Evolutionary conservation across 2,888 invertebrate genomes (phyloP).

Genomic region (Neoscelio sp.): DNA sequence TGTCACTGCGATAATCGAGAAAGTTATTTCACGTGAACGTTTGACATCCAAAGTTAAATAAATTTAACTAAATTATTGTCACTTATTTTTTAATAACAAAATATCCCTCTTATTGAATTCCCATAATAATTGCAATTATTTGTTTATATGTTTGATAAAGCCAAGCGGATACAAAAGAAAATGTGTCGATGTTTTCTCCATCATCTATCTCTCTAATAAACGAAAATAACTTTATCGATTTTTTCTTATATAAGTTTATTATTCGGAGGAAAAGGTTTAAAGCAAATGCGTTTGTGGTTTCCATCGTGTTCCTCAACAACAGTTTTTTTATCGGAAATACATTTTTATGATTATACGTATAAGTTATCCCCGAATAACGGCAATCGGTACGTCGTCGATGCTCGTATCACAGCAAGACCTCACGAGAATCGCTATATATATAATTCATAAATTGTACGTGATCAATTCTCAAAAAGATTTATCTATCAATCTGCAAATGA

Average conservation of each 20-base stretch:
- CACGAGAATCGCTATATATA: constrained; percentile 8
- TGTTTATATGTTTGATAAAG: constrained; percentile 5
- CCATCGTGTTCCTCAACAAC: constrained; percentile 12
- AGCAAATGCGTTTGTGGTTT: constrained; percentile 7
- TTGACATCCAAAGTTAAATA: too few relatives aligned
- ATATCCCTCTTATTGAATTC: too few relatives aligned
- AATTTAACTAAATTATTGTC: too few relatives aligned
- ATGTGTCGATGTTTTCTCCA: constrained; percentile 32
- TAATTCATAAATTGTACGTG: constrained; percentile 20
- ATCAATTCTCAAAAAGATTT: neutral
- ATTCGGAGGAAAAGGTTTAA: constrained; percentile 37
- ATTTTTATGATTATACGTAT: constrained; percentile 19
- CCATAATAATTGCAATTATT: too few relatives aligned
- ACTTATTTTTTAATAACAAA: too few relatives aligned
- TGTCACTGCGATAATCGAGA: too few relatives aligned
- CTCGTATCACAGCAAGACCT: constrained; percentile 16
- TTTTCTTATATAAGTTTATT: constrained; percentile 30
- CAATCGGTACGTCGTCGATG: constrained; percentile 22
- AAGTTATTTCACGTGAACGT: too few relatives aligned
- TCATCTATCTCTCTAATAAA: constrained; percentile 37
- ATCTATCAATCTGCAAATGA: constrained; percentile 6
- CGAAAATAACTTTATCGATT: constrained; percentile 47
- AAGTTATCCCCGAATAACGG: constrained; percentile 22
- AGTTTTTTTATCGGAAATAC: constrained; percentile 17
- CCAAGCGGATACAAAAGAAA: constrained; percentile 3